phyloP scores from a whole-genome alignment of 2,113 vertebrate genomes.

The Microcebus griseorufus region DNA sequence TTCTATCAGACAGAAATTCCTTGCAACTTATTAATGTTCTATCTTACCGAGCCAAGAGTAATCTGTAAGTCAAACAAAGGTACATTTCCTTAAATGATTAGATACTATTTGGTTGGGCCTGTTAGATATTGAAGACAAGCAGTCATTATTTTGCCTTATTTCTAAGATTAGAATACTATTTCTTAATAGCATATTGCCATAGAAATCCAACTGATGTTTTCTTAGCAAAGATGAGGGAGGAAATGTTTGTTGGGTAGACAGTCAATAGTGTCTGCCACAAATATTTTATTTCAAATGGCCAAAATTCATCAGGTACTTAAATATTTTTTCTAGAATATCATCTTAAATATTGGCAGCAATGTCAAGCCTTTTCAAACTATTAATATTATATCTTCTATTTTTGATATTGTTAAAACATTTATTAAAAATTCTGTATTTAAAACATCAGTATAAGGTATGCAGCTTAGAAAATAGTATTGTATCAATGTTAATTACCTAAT shows the following conservation, averaged over 20 bases:
- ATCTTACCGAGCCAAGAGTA: slow-evolving; percentile 33
- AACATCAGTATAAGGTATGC: not conserved
- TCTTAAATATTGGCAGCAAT: not conserved
- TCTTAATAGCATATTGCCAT: not conserved
- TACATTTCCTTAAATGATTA: slow-evolving; percentile 42
- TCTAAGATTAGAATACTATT: slow-evolving; percentile 31
- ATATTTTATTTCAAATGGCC: slow-evolving; percentile 54
- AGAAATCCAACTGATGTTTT: slow-evolving; percentile 43
- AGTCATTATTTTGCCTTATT: slow-evolving; percentile 51
- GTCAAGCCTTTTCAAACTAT: not conserved
- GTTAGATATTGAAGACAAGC: not conserved
- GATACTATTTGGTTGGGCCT: not conserved
- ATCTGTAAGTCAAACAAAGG: slow-evolving; percentile 31
- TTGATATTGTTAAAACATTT: not conserved
- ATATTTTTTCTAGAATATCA: slow-evolving; percentile 28
- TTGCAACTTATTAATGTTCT: slow-evolving; percentile 44
- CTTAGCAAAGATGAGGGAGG: slow-evolving; percentile 32
- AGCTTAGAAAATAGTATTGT: not conserved
- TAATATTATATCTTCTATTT: not conserved
- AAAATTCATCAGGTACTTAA: slow-evolving; percentile 30
- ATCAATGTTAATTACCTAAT: not conserved
- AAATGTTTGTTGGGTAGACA: slow-evolving; percentile 37
- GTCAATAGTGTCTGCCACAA: slow-evolving; percentile 30
- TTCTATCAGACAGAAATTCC: slow-evolving; percentile 40
- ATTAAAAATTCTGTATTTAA: not conserved